A percentile compares a stretch with the other conserved stretches of the same genome.
Evolutionary conservation across 2,888 invertebrate genomes (phyloP).

Genomic region (Seladonia tumulorum): DNA sequence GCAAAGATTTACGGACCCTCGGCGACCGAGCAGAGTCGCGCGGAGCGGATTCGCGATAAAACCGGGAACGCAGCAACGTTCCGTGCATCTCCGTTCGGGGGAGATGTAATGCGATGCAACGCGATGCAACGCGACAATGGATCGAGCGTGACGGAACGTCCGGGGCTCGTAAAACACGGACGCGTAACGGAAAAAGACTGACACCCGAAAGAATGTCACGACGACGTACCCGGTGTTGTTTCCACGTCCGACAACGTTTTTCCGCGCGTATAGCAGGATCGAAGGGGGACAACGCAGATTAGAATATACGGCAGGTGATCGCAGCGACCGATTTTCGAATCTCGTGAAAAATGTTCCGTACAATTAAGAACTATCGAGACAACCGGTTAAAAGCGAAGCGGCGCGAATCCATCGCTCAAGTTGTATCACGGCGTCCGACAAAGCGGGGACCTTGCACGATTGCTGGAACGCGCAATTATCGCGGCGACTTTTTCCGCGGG

Average conservation of each 20-base stretch:
- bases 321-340: neutral
- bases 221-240: conserved; percentile 16
- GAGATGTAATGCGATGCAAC: neutral
- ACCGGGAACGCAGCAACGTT: neutral
- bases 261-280: conserved; percentile 23
- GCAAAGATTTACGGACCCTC: neutral
- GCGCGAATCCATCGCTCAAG: conserved; percentile 37
- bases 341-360: neutral
- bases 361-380: neutral
- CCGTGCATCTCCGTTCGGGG: neutral
- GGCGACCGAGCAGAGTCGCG: neutral
- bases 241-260: conserved; percentile 4
- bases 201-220: conserved; percentile 19
- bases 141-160: neutral
- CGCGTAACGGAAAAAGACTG: neutral
- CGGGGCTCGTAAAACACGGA: neutral
- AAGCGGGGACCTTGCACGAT: conserved; percentile 28
- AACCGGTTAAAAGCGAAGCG: conserved; percentile 35
- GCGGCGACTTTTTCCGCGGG: conserved; percentile 44
- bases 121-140: neutral
- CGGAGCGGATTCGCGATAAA: neutral
- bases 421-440: conserved; percentile 33
- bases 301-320: conserved; percentile 1
- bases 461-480: conserved; percentile 45
- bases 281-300: conserved; percentile 6